Base-by-base conservation (phyloP, 2,797 vertebrate genomes). In the Hoplostethus atlanticus region DNA sequence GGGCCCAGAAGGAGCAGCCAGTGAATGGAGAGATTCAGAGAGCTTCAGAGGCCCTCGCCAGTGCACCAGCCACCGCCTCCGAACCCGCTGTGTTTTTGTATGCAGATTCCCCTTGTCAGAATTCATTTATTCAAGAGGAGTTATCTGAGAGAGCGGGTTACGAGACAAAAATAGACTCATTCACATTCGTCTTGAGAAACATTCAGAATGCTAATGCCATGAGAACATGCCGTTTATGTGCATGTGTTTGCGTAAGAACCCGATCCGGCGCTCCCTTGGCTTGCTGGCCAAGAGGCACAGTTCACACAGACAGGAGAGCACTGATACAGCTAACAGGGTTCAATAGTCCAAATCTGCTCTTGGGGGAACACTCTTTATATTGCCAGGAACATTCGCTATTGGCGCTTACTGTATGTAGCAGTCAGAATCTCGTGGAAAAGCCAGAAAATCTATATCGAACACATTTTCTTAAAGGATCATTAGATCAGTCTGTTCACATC, bases 61-160 rank as follows among this genome's bases (percentile, higher is more conserved):
- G 40, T 9, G 31, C 56, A 75, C 80, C 77, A 40, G 84, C 75
- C 81, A 28, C 84, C 67, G 82, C 86, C 83, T 91, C 71, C 15
- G 51, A 77, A 78, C 87, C 87, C 40, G 84, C 90, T 89, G 90
- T 91, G 91, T 94, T 94, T 91, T 91, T 93, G 87, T 91, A 94
- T 93, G 92, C 92, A 90, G 89, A 94, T 93, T 86, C 84, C 84
- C 83, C 89, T 92, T 90, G 90, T 94, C 92, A 91, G 87, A 90
- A 93, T 93, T 89, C 88, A 94, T 93, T 89, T 90, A 92, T 92
- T 91, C 86, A 85, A 59, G 83, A 64, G 58, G 76, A 85, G 89
- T 90, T 90, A 91, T 90, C 87, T 73, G 87, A 91, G 90, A 88
- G 90, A 68, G 80, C 68, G 55, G 70, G 81, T 86, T 86, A 80